Conservation (phyloP, 2,113 vertebrate genomes). For the Pteruthius melanotis region DNA sequence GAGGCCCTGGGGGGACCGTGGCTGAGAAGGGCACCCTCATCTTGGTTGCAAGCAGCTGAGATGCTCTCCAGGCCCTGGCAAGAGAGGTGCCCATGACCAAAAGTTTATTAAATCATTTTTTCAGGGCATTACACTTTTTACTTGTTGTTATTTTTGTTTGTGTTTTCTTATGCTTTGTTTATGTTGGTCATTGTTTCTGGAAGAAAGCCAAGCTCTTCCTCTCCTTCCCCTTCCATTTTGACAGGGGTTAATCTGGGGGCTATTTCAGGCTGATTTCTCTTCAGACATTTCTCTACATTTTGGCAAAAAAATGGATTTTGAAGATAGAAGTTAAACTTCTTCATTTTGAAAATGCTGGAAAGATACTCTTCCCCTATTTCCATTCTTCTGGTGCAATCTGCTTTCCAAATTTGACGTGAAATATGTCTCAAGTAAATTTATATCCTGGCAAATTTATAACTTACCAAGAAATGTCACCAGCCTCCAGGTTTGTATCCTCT, state of each 20-base stretch:
- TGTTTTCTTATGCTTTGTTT: not conserved
- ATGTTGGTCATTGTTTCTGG: not conserved
- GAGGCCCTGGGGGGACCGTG: too few relatives aligned
- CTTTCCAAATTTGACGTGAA: not conserved
- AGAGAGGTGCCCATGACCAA: not conserved
- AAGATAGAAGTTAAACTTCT: not conserved
- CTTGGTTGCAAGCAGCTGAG: not conserved
- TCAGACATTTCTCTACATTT: not conserved
- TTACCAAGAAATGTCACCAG: slow-evolving; percentile 6
- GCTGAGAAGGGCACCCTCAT: not conserved
- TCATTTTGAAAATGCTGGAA: not conserved
- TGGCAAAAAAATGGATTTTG: not conserved
- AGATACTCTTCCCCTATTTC: not conserved
- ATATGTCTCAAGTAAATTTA: not conserved
- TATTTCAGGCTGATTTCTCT: not conserved
- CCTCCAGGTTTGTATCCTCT: not conserved
- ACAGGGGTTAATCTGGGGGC: not conserved
- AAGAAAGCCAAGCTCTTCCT: not conserved
- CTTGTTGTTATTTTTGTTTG: not conserved
- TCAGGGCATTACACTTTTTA: not conserved
- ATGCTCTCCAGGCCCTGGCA: not conserved
- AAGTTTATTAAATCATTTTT: not conserved
- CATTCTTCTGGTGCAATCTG: not conserved
- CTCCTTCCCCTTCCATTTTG: not conserved
- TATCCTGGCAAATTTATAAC: not conserved